Conservation (phyloP, 2,113 vertebrate genomes). For the Hystrix brachyura region DNA sequence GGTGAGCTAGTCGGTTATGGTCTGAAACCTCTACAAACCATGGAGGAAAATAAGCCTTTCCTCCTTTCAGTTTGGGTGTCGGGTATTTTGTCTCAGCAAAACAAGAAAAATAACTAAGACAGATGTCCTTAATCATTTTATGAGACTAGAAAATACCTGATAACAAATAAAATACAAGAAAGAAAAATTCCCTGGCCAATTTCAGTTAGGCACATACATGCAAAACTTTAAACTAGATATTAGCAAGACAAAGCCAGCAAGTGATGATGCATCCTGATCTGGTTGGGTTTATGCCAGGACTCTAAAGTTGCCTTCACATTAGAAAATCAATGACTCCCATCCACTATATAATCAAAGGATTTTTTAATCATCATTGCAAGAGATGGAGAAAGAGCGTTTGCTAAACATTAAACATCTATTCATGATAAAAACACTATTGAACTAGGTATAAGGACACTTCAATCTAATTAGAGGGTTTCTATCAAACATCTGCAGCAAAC, state of each 20-base stretch:
- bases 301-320: slow-evolving; percentile 35
- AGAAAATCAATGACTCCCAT: slow-evolving; percentile 22
- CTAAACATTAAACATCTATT: slow-evolving; percentile 16
- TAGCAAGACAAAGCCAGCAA: slow-evolving; percentile 1
- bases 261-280: background rate
- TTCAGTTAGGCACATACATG: background rate
- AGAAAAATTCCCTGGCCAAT: background rate
- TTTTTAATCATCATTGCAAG: background rate
- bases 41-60: too few relatives aligned
- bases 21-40: too few relatives aligned
- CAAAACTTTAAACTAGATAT: background rate
- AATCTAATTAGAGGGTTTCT: slow-evolving; percentile 49
- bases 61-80: too few relatives aligned
- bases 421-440: slow-evolving; percentile 19
- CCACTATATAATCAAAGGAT: background rate
- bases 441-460: slow-evolving; percentile 33
- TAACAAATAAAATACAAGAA: background rate
- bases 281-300: background rate
- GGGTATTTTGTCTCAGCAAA: too few relatives aligned
- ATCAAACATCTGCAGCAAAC: slow-evolving; percentile 1
- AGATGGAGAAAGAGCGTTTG: slow-evolving; percentile 31
- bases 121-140: background rate
- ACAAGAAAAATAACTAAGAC: too few relatives aligned
- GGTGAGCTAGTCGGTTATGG: too few relatives aligned
- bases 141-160: background rate